Evolutionary conservation across 2,113 vertebrate genomes (phyloP), one percentile per base, ranked within the genome.

Genomic region (Peromyscus leucopus): DNA sequence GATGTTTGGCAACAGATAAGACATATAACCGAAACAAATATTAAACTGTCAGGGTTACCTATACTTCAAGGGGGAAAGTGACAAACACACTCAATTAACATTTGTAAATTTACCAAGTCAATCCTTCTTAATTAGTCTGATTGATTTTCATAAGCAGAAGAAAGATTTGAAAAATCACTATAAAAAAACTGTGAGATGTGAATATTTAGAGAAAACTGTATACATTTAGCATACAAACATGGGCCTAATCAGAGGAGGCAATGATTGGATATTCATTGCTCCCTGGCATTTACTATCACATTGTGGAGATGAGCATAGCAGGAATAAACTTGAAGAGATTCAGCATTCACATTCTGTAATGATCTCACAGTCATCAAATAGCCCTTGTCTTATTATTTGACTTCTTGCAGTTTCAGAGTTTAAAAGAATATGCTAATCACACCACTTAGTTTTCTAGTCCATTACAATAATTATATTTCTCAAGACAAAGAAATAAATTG

Each of bases 361-460:
- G 78, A 88, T 31, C 17, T 48, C 36, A 31, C 2, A 83, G 26
- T 86, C 33, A 78, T 82, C 55, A 67, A 90, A 61, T 6, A 59
- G 80, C 21, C 3, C 69, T 90, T 48, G 72, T 51, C 42, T 93
- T 96, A 93, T 96, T 95, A 84, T 92, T 96, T 63, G 69, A 76
- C 57, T 90, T 93, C 74, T n/a, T 83, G 48, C 26, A 87, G 51
- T 90, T 89, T 93, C 39, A 92, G 55, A 69, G 55, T 94, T 96
- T 92, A 86, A 87, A 93, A 79, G 75, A 92, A 74, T 80, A 96
- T 96, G 94, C 69, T 92, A 90, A 96, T 96, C 75, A 75, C 39
- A 69, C 55, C 75, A n/a, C 39, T 90, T 75, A 24, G 55, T 84
- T 88, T 94, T 92, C 90, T 79, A 84, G n/a, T 94, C 67, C 93